A percentile compares a stretch with the other conserved stretches of the same genome.
Evolutionary conservation across 2,113 vertebrate genomes (phyloP).

Genomic region (Aspiorhynchus laticeps): DNA sequence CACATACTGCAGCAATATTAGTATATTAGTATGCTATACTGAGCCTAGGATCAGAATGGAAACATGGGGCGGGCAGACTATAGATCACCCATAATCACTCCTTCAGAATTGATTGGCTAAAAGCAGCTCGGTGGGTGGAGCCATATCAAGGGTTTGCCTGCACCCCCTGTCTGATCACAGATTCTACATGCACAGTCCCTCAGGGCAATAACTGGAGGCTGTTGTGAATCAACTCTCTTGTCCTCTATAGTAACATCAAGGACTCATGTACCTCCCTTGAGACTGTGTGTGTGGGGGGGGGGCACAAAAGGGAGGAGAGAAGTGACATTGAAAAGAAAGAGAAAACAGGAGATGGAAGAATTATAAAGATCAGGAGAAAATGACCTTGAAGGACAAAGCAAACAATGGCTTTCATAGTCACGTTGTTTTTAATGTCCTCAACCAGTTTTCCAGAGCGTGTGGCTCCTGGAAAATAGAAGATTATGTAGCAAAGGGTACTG

Average conservation of each 20-base stretch:
- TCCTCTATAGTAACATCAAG: constrained; percentile 23
- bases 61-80: neutral
- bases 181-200: constrained; percentile 52
- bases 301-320: neutral
- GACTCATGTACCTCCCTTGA: neutral
- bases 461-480: neutral
- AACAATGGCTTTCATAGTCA: neutral
- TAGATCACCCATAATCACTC: neutral
- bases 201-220: constrained; percentile 28
- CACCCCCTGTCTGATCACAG: constrained; percentile 57
- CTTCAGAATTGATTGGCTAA: neutral
- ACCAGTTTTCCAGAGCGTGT: neutral
- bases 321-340: constrained; percentile 15
- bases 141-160: constrained; percentile 37
- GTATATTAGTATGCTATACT: neutral
- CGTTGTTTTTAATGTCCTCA: neutral
- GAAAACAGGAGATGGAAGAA: constrained; percentile 5
- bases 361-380: neutral
- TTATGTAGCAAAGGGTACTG: neutral
- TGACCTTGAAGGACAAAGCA: constrained; percentile 32
- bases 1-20: neutral
- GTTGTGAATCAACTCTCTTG: constrained; percentile 24
- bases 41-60: neutral
- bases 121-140: neutral
- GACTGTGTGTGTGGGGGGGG: neutral